phyloP scores from a whole-genome alignment of 1,140 invertebrate species.

The Lysiphlebus fabarum region DNA sequence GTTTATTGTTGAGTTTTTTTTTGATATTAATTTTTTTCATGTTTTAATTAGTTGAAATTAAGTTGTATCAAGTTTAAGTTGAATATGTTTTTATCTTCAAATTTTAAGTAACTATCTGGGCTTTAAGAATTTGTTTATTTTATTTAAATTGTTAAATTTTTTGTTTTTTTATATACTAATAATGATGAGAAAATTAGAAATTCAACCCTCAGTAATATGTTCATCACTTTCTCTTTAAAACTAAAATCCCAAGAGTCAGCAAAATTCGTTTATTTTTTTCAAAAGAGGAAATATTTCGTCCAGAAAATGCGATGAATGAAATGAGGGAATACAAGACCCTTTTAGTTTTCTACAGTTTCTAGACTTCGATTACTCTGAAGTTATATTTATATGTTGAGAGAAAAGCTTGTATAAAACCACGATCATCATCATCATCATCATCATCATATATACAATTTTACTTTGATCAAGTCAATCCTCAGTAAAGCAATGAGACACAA shows the following conservation, averaged over 20 bases:
- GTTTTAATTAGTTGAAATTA: no score
- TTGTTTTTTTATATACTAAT: not conserved
- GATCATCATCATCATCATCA: no score
- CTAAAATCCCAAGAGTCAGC: conserved; percentile 16
- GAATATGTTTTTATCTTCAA: no score
- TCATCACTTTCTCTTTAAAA: not conserved
- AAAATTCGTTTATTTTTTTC: conserved; percentile 18
- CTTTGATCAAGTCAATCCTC: conserved; percentile 20
- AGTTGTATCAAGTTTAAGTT: no score
- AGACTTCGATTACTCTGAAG: conserved; percentile 22
- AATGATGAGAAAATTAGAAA: not conserved
- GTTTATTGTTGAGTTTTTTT: no score
- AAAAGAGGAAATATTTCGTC: conserved; percentile 8
- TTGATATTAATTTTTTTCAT: not conserved
- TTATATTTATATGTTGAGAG: not conserved
- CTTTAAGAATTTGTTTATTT: not conserved
- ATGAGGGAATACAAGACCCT: conserved; percentile 5
- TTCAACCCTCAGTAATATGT: not conserved
- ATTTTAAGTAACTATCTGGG: no score
- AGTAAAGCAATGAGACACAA: no score
- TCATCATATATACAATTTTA: not conserved
- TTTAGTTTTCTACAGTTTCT: conserved; percentile 11
- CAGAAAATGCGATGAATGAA: not conserved
- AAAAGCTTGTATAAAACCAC: conserved; percentile 11
- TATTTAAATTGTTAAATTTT: not conserved